A percentile compares a stretch with the other conserved stretches of the same genome.
Conservation (phyloP, 2,797 vertebrate genomes). For the Myiotriccus ornatus region DNA sequence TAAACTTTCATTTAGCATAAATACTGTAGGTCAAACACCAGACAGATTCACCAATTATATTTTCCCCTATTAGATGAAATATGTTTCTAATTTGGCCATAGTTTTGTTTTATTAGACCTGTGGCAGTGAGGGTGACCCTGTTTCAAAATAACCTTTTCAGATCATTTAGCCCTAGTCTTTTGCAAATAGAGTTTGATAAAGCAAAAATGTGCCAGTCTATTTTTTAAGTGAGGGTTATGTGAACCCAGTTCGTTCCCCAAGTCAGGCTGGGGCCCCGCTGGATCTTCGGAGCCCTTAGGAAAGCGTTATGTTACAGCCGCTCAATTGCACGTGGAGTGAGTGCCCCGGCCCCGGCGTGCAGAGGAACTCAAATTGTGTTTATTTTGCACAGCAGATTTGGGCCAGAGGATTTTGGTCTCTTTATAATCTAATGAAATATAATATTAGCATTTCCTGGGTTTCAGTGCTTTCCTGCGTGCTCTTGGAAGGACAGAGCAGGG, state of each 20-base stretch:
- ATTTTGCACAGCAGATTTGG: background rate
- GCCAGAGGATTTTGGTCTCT: slow-evolving; percentile 20
- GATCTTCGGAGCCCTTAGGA: background rate
- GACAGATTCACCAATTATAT: slow-evolving; percentile 73
- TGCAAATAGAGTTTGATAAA: slow-evolving; percentile 27
- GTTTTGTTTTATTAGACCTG: slow-evolving; percentile 76
- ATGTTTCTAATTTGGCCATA: slow-evolving; percentile 73
- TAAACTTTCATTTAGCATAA: slow-evolving; percentile 68
- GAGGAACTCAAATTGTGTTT: background rate
- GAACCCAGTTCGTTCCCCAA: slow-evolving; percentile 40
- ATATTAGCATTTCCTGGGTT: slow-evolving; percentile 3
- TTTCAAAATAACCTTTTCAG: slow-evolving; percentile 59
- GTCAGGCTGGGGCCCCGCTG: slow-evolving; percentile 16
- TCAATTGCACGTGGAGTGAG: rapidly evolving
- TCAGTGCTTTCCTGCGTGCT: background rate
- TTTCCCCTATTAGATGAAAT: slow-evolving; percentile 72
- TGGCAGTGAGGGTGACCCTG: slow-evolving; percentile 49
- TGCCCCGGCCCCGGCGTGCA: rapidly evolving
- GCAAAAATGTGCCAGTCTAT: slow-evolving; percentile 26
- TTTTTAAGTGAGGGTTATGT: slow-evolving; percentile 38
- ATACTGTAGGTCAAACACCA: slow-evolving; percentile 72
- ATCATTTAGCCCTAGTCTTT: slow-evolving; percentile 28
- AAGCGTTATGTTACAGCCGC: background rate
- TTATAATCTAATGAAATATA: background rate
- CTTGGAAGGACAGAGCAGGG: background rate